phyloP scores from a whole-genome alignment of 2,888 invertebrate genomes.

The Pachydiplax longipennis region DNA sequence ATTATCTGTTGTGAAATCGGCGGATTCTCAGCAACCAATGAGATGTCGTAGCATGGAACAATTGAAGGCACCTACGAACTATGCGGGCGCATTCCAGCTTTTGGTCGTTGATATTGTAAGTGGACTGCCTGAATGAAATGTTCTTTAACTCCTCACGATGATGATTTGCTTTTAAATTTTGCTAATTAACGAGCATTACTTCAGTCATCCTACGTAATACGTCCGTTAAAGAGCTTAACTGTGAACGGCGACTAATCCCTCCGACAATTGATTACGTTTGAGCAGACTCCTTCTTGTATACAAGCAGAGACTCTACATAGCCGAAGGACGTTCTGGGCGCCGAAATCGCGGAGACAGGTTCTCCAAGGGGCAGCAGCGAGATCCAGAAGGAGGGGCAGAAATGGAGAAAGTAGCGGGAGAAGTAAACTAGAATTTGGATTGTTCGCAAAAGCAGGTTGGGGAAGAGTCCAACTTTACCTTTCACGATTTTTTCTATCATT shows the following conservation, averaged over 20 bases:
- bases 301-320: background rate
- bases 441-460: slow-evolving; percentile 35
- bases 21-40: too few relatives aligned
- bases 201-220: too few relatives aligned
- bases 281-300: background rate
- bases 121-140: too few relatives aligned
- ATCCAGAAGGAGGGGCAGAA: background rate
- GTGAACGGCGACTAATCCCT: background rate
- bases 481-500: slow-evolving; percentile 14
- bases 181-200: too few relatives aligned
- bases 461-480: slow-evolving; percentile 22
- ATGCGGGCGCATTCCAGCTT: too few relatives aligned
- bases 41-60: too few relatives aligned
- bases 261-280: background rate
- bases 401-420: slow-evolving; percentile 21
- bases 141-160: too few relatives aligned
- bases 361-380: background rate
- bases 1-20: too few relatives aligned
- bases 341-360: background rate
- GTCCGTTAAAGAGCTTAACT: too few relatives aligned
- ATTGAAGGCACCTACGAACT: too few relatives aligned
- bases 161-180: too few relatives aligned
- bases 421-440: slow-evolving; percentile 8
- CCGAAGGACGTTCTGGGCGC: background rate
- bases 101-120: too few relatives aligned